phyloP scores from a whole-genome alignment of 2,797 vertebrate genomes.

The Tarsius wallacei region DNA sequence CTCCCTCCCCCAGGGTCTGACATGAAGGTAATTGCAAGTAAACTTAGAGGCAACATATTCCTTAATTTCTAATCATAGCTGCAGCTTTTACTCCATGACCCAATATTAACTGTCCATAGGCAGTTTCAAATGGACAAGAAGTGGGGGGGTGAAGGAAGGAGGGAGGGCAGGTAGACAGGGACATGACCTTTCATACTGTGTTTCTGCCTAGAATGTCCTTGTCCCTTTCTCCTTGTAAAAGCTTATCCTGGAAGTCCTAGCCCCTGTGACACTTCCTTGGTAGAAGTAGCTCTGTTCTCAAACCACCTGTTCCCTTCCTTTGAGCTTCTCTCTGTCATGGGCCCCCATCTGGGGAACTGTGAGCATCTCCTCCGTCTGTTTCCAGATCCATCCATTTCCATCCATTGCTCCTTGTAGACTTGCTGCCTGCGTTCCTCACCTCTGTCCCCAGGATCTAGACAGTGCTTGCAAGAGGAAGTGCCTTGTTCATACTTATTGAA shows the following conservation, averaged over 20 bases:
- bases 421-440: not conserved
- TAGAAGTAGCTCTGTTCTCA: not conserved
- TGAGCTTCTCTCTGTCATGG: not conserved
- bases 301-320: not conserved
- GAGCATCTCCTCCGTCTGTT: not conserved
- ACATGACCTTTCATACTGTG: not conserved
- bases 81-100: no score
- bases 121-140: not conserved
- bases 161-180: fast-evolving
- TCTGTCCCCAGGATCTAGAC: not conserved
- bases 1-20: no score
- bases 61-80: no score
- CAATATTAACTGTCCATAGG: no score
- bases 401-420: not conserved
- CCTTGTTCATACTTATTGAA: not conserved
- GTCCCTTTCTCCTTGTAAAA: not conserved
- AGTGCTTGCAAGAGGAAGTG: not conserved
- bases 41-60: no score
- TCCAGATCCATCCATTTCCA: no score
- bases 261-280: not conserved
- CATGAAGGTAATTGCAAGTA: no score
- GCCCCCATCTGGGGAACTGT: not conserved
- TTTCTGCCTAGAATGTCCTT: not conserved
- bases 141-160: not conserved
- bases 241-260: not conserved